A percentile compares a stretch with the other conserved stretches of the same genome.
Conservation (phyloP, 2,888 invertebrate species). For the Hyposoter didymator region DNA sequence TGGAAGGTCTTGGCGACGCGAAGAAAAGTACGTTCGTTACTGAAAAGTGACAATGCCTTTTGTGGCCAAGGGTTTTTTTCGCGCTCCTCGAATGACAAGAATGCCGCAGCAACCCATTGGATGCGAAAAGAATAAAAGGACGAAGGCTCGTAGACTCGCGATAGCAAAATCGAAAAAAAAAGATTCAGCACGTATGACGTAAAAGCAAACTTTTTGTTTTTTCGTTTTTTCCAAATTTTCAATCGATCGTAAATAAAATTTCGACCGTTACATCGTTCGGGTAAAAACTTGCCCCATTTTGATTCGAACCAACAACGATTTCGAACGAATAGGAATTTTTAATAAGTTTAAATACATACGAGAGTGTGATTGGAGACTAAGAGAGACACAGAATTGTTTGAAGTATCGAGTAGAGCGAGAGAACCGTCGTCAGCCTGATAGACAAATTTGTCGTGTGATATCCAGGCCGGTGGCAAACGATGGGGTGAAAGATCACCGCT, state of each 20-base stretch:
- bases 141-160: too few relatives aligned
- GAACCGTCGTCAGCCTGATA: slow-evolving; percentile 95
- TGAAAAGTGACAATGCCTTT: too few relatives aligned
- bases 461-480: slow-evolving; percentile 92
- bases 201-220: neutral
- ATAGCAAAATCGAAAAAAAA: slow-evolving; percentile 46
- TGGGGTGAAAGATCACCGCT: slow-evolving; percentile 91
- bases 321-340: neutral
- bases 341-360: slow-evolving; percentile 85
- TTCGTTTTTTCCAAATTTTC: neutral
- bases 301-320: neutral
- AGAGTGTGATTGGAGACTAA: slow-evolving; percentile 95
- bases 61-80: too few relatives aligned
- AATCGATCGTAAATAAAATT: neutral
- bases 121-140: too few relatives aligned
- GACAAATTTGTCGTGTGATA: slow-evolving; percentile 92
- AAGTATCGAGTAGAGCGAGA: slow-evolving; percentile 91
- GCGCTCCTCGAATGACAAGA: too few relatives aligned
- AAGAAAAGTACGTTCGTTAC: too few relatives aligned
- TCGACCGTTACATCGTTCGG: neutral
- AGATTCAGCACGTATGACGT: slow-evolving; percentile 36
- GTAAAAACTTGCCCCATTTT: neutral
- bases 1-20: too few relatives aligned
- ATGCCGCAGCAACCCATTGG: too few relatives aligned
- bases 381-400: slow-evolving; percentile 91